Conservation (phyloP, 2,797 vertebrate species). For the Poeciliopsis presidionis region DNA sequence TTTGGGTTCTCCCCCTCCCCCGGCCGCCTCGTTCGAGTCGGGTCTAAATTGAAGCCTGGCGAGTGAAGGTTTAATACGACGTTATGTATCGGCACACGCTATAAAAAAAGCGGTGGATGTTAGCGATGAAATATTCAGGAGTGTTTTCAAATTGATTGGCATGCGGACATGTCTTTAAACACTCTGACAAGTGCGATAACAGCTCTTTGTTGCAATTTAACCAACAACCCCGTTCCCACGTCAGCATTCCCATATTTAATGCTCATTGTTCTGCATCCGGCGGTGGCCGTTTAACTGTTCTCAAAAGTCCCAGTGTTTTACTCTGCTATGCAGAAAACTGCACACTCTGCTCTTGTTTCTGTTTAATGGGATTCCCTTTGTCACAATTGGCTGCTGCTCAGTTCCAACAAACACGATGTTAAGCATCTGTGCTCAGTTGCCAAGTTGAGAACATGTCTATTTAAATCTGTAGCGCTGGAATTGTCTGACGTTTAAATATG, state of each 20-base stretch:
- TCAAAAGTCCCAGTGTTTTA: conserved; percentile 54
- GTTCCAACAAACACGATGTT: conserved; percentile 36
- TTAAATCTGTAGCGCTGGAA: conserved; percentile 8
- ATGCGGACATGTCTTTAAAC: conserved; percentile 10
- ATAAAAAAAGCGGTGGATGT: conserved; percentile 15
- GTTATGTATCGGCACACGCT: conserved; percentile 5
- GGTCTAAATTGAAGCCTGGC: conserved; percentile 34
- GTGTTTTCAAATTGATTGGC: conserved; percentile 11
- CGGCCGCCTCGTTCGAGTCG: conserved; percentile 40
- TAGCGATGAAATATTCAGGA: conserved; percentile 11
- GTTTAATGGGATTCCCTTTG: conserved; percentile 41
- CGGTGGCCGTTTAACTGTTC: conserved; percentile 44
- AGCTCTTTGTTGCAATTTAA: conserved; percentile 13
- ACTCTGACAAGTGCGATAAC: conserved; percentile 3
- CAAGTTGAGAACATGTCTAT: conserved; percentile 8
- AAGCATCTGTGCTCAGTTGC: conserved; percentile 28
- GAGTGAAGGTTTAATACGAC: conserved; percentile 36
- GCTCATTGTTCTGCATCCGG: conserved; percentile 44
- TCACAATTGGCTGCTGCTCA: conserved; percentile 51
- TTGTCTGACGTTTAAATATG: background rate
- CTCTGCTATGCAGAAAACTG: conserved; percentile 45
- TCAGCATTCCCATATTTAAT: conserved; percentile 23
- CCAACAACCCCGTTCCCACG: background rate
- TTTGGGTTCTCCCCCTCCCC: conserved; percentile 22
- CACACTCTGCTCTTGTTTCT: conserved; percentile 32